These are phyloP conservation scores for Andricus quercusramuli DNA, from an alignment of 2,888 invertebrate species.

Conservation along the genomic window DNA sequence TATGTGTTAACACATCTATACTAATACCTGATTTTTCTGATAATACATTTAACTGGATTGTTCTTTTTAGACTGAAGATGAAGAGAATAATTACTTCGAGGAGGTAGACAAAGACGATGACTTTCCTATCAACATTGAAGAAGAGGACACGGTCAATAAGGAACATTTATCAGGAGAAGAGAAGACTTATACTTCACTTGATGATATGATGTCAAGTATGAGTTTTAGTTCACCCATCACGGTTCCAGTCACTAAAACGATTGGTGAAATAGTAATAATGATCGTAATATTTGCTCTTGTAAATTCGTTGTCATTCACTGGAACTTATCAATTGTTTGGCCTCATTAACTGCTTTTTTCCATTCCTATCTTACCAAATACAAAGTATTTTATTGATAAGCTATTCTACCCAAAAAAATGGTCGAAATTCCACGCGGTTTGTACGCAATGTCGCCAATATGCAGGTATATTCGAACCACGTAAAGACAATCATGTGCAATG, in stretches of 20 bases:
- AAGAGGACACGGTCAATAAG: too few species aligned
- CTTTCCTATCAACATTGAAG: too few species aligned
- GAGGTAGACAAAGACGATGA: too few species aligned
- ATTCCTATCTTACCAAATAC: constrained; percentile 48
- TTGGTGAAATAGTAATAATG: constrained; percentile 43
- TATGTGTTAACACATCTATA: too few species aligned
- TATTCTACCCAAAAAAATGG: constrained; percentile 27
- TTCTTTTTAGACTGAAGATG: too few species aligned
- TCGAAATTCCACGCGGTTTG: constrained; percentile 43
- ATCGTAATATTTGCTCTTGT: constrained; percentile 27
- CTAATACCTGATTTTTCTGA: too few species aligned
- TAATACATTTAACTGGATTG: too few species aligned
- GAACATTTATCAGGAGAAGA: too few species aligned
- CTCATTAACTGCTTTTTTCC: constrained; percentile 44
- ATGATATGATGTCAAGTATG: too few species aligned
- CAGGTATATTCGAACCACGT: constrained; percentile 26
- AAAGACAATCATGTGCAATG: constrained; percentile 20
- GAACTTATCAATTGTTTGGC: constrained; percentile 40
- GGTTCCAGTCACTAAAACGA: not conserved
- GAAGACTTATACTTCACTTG: too few species aligned
- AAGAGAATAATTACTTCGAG: too few species aligned
- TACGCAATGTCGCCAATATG: constrained; percentile 29
- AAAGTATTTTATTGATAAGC: constrained; percentile 41
- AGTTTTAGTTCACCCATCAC: too few species aligned
- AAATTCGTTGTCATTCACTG: constrained; percentile 31